Conservation (phyloP, 2,113 vertebrate species). For the Willisornis vidua region DNA sequence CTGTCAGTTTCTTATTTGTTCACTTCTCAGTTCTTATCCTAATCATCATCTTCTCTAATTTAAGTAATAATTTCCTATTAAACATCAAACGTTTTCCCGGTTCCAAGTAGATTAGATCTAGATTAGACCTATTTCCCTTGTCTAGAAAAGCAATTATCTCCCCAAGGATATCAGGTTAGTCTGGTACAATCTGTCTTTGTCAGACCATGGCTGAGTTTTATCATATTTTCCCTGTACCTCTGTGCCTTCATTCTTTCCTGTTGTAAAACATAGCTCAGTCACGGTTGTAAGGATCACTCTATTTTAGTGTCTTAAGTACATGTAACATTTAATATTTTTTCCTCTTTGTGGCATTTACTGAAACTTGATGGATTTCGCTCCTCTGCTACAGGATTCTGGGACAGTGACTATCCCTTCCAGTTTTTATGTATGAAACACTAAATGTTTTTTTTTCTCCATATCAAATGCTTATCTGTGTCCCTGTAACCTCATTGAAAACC, state of each 20-base stretch:
- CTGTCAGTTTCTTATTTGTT: not conserved
- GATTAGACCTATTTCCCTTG: not conserved
- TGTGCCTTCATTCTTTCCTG: not conserved
- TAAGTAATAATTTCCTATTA: conserved; percentile 7
- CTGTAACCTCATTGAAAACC: not conserved
- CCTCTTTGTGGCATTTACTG: not conserved
- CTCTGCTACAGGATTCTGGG: not conserved
- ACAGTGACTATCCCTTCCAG: not conserved
- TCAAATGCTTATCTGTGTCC: not conserved
- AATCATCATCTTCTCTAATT: not conserved
- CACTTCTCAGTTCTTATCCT: not conserved
- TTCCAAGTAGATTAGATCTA: conserved; percentile 5
- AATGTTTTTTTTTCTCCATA: not conserved
- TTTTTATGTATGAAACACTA: not conserved
- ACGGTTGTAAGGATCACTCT: not conserved
- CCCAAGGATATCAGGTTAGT: not conserved
- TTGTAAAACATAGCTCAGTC: not conserved
- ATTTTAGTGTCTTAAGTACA: not conserved
- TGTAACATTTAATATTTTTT: not conserved
- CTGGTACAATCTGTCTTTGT: not conserved
- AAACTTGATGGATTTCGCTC: not conserved
- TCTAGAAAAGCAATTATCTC: conserved; percentile 33
- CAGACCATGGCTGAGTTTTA: not conserved
- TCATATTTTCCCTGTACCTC: not conserved
- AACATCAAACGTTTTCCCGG: not conserved